A percentile compares a stretch with the other conserved stretches of the same genome.
These are phyloP conservation scores for Cyphomyrus plagiostoma DNA, from an alignment of 2,113 vertebrate species.

Conservation along the genomic window DNA sequence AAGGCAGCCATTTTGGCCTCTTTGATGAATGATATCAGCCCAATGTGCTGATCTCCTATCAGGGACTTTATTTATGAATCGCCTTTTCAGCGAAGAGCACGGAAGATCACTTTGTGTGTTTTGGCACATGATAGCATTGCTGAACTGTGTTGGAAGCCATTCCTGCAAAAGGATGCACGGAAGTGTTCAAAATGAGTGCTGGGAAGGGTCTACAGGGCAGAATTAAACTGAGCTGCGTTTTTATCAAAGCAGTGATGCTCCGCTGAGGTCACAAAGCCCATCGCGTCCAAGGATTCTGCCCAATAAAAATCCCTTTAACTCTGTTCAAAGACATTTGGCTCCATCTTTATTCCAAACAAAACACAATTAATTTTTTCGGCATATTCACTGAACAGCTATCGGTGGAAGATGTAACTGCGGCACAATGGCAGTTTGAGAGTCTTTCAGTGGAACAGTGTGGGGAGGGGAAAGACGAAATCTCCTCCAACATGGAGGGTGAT, in stretches of 20 bases:
- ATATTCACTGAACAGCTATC: constrained; percentile 9
- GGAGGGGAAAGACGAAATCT: constrained; percentile 25
- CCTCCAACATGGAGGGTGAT: constrained; percentile 13
- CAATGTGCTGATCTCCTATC: neutral
- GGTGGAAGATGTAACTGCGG: constrained; percentile 16
- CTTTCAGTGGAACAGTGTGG: neutral
- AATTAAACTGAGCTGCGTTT: neutral
- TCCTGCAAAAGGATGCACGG: neutral
- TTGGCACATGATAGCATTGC: neutral
- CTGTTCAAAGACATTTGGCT: constrained; percentile 35
- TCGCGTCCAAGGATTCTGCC: neutral
- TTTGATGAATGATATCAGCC: neutral
- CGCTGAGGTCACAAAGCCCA: neutral
- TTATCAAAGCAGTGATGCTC: neutral
- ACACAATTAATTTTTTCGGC: neutral
- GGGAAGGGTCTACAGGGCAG: neutral
- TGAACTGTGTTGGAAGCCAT: neutral
- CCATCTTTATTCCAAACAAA: constrained; percentile 31
- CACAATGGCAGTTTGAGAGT: neutral
- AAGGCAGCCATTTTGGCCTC: neutral
- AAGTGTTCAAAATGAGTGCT: constrained; percentile 4
- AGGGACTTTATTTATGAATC: neutral
- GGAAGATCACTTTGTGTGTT: neutral
- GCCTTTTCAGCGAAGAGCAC: neutral
- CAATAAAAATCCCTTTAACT: constrained; percentile 28